A percentile compares a stretch with the other conserved stretches of the same genome.
phyloP scores from a whole-genome alignment of 2,888 invertebrate genomes.

The Ectropis crepuscularia region DNA sequence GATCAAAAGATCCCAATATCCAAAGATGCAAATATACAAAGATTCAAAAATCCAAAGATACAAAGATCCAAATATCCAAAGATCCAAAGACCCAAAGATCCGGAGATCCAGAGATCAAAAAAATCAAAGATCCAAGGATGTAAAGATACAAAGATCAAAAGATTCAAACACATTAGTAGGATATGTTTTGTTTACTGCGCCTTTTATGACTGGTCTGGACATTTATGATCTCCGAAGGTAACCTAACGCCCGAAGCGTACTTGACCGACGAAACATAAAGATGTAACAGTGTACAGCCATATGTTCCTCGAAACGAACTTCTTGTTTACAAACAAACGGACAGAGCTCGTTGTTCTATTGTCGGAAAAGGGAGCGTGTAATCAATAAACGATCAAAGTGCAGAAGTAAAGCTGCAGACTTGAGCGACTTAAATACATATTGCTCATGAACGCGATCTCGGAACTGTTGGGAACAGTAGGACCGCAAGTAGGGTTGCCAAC shows the following conservation, averaged over 20 bases:
- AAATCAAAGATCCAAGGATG: too few species aligned
- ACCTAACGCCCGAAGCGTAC: not conserved
- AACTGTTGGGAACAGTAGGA: not conserved
- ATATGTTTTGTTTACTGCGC: too few species aligned
- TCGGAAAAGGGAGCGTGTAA: not conserved
- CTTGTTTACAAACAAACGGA: constrained; percentile 18
- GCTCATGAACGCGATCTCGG: not conserved
- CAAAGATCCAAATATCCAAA: too few species aligned
- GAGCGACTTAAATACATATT: not conserved
- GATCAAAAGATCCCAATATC: too few species aligned
- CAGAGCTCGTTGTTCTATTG: constrained; percentile 3
- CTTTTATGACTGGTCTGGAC: too few species aligned
- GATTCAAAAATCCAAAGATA: too few species aligned
- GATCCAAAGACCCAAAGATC: too few species aligned
- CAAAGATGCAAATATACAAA: too few species aligned
- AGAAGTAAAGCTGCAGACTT: not conserved
- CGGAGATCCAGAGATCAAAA: too few species aligned
- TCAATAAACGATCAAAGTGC: not conserved
- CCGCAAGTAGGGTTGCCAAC: not conserved
- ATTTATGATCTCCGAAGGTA: too few species aligned
- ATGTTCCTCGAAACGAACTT: constrained; percentile 12
- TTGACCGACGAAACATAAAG: constrained; percentile 8
- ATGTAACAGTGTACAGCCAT: constrained; percentile 11
- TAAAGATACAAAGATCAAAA: too few species aligned
- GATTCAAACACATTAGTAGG: too few species aligned